Evolutionary conservation across 2,113 vertebrate species (phyloP), one percentile per base, ranked within the genome.

Genomic region (Isurus oxyrinchus): DNA sequence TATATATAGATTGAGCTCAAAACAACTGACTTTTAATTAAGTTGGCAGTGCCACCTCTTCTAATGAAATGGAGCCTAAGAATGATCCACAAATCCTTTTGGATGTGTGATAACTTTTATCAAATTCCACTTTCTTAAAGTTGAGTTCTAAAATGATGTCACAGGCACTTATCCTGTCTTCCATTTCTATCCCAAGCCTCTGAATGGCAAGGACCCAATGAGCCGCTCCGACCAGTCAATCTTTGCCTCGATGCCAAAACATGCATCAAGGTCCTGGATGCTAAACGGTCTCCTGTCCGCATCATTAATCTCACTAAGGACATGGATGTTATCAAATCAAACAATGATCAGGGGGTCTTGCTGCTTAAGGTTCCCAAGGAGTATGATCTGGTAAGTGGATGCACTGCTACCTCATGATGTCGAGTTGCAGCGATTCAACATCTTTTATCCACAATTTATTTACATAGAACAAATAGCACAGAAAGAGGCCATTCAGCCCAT

Each of bases 321-420:
- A 97, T 99, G 53, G 97, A 98, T 13, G 96, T 99, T 11, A 96
- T 98, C 91, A 97, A 99, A 66, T 99, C 99, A 96, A 98, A 94
- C 96, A 97, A 69, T 0, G 97, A 98, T 3, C 96, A 97, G 69
- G 98, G 97, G 84, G 97, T 97, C 66, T 97, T 99, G 93, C 97
- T 99, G 94, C 97, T 99, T 96, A 99, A 99, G 97, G 98, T 99
- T 59, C 98, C 98, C 76, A 99, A 99, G 97, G 99, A 99, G 96
- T 99, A 99, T 0, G 99, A 99, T 97, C 97, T 99, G 98, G 99
- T 99, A 97, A 96, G 98, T 96, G 63, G 57, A 2, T 0, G 0
- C 5, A 6, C 40, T 61, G 5, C 13, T 14, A 23, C n/a, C 19
- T 5, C 59, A 10, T 95, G 35, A 27, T 63, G 5, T 67, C 1